Evolutionary conservation across 2,797 vertebrate species (phyloP).

Genomic region (Rhodeus uyekii): DNA sequence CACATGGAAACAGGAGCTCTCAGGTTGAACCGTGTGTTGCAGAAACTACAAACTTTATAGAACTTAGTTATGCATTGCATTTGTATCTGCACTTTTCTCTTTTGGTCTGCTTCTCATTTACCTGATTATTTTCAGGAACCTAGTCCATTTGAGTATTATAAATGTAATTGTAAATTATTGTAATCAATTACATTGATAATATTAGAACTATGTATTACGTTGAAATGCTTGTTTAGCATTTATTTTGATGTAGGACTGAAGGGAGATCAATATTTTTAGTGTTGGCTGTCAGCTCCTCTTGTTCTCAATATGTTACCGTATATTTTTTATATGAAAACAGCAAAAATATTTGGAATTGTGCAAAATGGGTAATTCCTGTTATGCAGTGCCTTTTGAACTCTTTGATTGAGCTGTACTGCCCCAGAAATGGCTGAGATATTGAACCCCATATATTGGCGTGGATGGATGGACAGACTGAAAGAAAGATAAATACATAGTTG

Average conservation of each 20-base stretch:
- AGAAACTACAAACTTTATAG: conserved; percentile 12
- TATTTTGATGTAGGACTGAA: neutral
- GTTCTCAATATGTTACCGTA: neutral
- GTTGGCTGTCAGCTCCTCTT: neutral
- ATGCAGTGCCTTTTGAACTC: neutral
- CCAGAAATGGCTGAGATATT: neutral
- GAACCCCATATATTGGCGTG: neutral
- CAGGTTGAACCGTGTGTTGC: conserved; percentile 15
- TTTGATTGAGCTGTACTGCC: neutral
- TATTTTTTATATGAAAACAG: neutral
- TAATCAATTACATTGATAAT: neutral
- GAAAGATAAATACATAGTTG: conserved; percentile 10
- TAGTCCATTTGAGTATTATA: neutral
- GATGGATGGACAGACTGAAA: neutral
- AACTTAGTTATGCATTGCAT: neutral
- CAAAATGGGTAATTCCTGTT: neutral
- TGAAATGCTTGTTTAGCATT: neutral
- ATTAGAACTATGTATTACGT: neutral
- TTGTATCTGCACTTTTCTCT: neutral
- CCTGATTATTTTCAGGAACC: neutral
- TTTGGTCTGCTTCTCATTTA: neutral
- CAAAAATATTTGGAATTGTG: neutral
- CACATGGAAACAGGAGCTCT: neutral
- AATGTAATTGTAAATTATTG: neutral
- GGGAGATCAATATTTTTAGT: neutral